Base-by-base conservation (phyloP, 2,888 invertebrate species). In the Scelioninae gen. 2 region DNA sequence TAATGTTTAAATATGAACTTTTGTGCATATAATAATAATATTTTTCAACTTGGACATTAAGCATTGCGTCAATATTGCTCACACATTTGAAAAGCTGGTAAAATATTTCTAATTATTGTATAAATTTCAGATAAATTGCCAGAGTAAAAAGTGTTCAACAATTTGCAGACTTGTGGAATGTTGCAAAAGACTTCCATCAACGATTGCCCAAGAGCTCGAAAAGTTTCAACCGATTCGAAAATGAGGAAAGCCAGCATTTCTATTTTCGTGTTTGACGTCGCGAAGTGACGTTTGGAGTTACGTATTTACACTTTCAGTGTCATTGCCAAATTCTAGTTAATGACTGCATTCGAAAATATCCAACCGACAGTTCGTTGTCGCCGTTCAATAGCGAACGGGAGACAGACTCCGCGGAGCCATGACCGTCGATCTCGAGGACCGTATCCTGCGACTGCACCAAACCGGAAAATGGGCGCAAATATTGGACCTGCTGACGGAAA, bases 381-480 rank as follows among this genome's bases (percentile, higher is more conserved):
- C 15, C 1, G n/a, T 11, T 33, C 16, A 25, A 10, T 50, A 25
- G 31, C 43, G 33, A 48, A 18, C 10, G 2, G 13, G 16, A 25
- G 13, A 60, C 46, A 22, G 28, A n/a, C 19, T 33, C 18, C 2
- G 1, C 2, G 10, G 3, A 18, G 10, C 37, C 39, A 71, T 71
- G 71, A 64, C 33, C 10, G 45, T 41, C 41, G 76, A 76, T 48
- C 53, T 81, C 16, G 81, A 84, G 41, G 63, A 81, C 28, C 69
- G 70, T 15, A 79, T 85, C 50, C 37, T 79, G 16, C 18, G 6
- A 4, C 72, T 84, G 6, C 73, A 81, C 55, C 69, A 73, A 28
- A 74, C 79, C 16, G 64, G 78, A 45, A 80, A 80, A 7, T 85
- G 89, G 86, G 86, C 87, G 77, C 86, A 89, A 55, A 88, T 88